Evolutionary conservation across 2,797 vertebrate genomes (phyloP).

Genomic region (Echiichthys vipera): DNA sequence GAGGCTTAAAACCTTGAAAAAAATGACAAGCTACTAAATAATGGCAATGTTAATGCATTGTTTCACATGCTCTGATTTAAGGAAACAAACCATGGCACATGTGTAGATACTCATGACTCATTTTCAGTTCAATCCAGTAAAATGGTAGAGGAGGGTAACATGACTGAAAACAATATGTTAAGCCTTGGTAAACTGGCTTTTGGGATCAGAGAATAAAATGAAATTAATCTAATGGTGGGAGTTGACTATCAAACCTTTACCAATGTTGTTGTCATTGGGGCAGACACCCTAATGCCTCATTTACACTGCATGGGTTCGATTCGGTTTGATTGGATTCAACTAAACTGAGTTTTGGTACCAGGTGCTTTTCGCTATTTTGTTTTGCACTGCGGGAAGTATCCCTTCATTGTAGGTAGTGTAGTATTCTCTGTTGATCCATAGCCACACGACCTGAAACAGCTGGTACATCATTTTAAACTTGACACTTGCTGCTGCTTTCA

Average conservation of each 20-base stretch:
- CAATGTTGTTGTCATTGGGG: not conserved
- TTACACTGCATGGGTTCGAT: too few species aligned
- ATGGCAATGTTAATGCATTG: conserved; percentile 27
- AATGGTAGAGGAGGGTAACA: not conserved
- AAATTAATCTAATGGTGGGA: not conserved
- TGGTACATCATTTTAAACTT: too few species aligned
- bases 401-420: too few species aligned
- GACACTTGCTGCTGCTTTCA: too few species aligned
- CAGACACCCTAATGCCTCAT: not conserved
- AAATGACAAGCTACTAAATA: conserved; percentile 8
- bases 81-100: conserved; percentile 36
- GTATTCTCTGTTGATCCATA: too few species aligned
- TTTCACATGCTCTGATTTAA: conserved; percentile 33
- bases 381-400: too few species aligned
- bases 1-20: conserved; percentile 1
- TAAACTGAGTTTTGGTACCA: too few species aligned
- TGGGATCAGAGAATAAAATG: not conserved
- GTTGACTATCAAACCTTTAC: not conserved
- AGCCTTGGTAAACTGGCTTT: not conserved
- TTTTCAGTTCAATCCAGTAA: conserved; percentile 22
- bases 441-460: too few species aligned
- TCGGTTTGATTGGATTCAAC: too few species aligned
- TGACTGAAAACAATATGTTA: not conserved
- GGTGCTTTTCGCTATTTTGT: too few species aligned
- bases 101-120: conserved; percentile 45